Evolutionary conservation across 2,797 vertebrate genomes (phyloP).

Genomic region (Sebastes reedi): DNA sequence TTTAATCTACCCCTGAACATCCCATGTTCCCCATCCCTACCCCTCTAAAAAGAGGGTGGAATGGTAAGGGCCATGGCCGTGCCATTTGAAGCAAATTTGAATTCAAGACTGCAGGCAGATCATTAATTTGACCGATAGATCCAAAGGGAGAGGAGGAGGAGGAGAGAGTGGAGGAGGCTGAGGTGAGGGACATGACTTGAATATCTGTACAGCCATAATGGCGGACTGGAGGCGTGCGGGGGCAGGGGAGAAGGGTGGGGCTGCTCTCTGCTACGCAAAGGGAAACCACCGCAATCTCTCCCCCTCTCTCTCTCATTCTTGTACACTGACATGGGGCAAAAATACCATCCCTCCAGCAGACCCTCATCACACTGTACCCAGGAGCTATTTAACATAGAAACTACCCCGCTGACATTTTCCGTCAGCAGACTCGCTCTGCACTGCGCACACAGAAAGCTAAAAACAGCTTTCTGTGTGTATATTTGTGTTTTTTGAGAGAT

Average conservation of each 20-base stretch:
- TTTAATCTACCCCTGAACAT: too few species aligned
- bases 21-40: too few species aligned
- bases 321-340: background rate
- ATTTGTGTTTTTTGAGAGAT: background rate
- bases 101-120: background rate
- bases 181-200: constrained; percentile 23
- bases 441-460: background rate
- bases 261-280: constrained; percentile 32
- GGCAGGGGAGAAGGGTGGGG: constrained; percentile 54
- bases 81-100: background rate
- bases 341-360: background rate
- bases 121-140: background rate
- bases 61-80: background rate
- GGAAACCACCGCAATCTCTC: constrained; percentile 49
- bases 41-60: too few species aligned
- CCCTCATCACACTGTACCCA: constrained; percentile 3
- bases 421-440: constrained; percentile 7
- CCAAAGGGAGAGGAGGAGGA: background rate
- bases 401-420: constrained; percentile 5
- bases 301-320: constrained; percentile 8
- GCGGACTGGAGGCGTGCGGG: constrained; percentile 18
- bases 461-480: background rate
- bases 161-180: background rate
- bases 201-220: constrained; percentile 41
- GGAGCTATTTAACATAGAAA: constrained; percentile 30